phyloP scores from a whole-genome alignment of 2,888 invertebrate genomes.

The Ctena decussata region DNA sequence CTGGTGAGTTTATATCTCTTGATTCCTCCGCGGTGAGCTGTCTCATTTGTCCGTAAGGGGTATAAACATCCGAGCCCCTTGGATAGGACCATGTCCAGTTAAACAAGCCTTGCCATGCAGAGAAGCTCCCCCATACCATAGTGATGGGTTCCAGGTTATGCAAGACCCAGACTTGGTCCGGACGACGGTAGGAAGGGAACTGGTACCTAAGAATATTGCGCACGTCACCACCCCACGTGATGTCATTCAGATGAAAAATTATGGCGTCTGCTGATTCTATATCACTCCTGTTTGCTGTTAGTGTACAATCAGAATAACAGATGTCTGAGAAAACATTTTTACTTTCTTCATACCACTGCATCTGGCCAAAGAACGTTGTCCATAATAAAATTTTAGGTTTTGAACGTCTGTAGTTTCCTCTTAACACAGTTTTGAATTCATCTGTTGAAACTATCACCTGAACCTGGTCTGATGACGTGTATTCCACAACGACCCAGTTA shows the following conservation, averaged over 20 bases:
- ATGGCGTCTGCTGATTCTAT: conserved; percentile 34
- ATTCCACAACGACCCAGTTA: neutral
- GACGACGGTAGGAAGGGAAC: conserved; percentile 29
- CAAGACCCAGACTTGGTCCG: conserved; percentile 40
- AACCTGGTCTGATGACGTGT: neutral
- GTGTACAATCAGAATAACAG: conserved; percentile 12
- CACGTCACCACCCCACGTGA: conserved; percentile 21
- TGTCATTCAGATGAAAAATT: conserved; percentile 45
- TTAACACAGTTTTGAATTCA: neutral
- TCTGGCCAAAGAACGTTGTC: neutral
- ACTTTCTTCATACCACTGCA: neutral
- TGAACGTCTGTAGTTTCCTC: neutral
- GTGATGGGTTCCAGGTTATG: conserved; percentile 41
- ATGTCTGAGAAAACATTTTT: neutral
- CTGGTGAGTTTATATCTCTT: neutral
- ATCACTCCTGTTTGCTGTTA: conserved; percentile 36
- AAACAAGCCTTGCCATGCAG: conserved; percentile 35
- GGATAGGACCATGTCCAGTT: conserved; percentile 50
- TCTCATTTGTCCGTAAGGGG: conserved; percentile 23
- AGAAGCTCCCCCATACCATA: conserved; percentile 35
- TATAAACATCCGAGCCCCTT: conserved; percentile 26
- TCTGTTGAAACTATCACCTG: neutral
- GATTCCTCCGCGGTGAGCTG: conserved; percentile 2
- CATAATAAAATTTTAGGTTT: conserved; percentile 2
- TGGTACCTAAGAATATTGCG: neutral